Percentiles rank a stretch among this genome's conserved stretches.
Evolutionary conservation across 2,797 vertebrate genomes (phyloP).

Genomic region (Psittacula derbiana): DNA sequence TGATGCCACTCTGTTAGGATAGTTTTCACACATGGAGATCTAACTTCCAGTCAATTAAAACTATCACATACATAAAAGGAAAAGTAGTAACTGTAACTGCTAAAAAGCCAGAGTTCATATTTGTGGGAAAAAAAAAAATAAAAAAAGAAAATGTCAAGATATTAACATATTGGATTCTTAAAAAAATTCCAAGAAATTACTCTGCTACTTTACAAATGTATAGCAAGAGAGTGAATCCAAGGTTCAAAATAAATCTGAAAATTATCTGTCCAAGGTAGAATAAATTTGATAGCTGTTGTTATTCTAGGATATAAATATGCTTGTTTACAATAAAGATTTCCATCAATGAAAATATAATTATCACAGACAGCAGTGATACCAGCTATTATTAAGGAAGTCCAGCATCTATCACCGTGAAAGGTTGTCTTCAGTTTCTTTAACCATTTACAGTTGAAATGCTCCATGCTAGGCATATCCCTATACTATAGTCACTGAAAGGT

Average conservation of each 20-base stretch:
- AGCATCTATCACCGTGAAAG: not conserved
- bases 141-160: not conserved
- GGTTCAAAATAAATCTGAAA: not conserved
- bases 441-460: not conserved
- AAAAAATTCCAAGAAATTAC: not conserved
- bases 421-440: not conserved
- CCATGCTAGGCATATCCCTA: not conserved
- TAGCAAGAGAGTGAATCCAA: not conserved
- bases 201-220: not conserved
- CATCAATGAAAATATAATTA: not conserved
- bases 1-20: not conserved
- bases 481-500: not conserved
- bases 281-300: not conserved
- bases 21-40: not conserved
- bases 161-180: not conserved
- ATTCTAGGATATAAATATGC: not conserved
- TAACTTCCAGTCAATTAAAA: slow-evolving; percentile 1
- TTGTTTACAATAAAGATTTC: not conserved
- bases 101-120: not conserved
- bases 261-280: not conserved
- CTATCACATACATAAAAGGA: not conserved
- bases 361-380: not conserved
- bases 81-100: not conserved
- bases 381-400: not conserved
- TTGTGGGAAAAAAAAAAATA: not conserved